These are phyloP conservation scores for Drosophila sturtevanti DNA, from an alignment of 1,140 invertebrate species.

Conservation along the genomic window DNA sequence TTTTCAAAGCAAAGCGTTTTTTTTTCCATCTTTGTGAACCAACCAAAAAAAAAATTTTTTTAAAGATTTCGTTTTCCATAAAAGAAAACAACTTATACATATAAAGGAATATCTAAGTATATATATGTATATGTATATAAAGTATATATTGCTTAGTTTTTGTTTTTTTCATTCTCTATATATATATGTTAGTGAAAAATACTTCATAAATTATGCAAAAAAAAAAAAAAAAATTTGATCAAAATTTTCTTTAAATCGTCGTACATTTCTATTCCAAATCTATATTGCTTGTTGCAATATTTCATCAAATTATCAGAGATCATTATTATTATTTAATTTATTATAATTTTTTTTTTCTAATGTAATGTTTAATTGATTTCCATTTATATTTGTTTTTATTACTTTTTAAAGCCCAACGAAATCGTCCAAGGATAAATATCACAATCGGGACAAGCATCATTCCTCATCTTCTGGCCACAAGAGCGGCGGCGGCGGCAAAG, in stretches of 20 bases:
- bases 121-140: too few species aligned
- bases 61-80: too few species aligned
- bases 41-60: too few species aligned
- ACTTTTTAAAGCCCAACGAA: slow-evolving; percentile 66
- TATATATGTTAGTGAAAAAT: slow-evolving; percentile 8
- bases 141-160: neutral
- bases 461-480: slow-evolving; percentile 77
- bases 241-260: slow-evolving; percentile 5
- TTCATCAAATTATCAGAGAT: neutral
- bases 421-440: slow-evolving; percentile 79
- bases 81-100: too few species aligned
- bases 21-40: too few species aligned
- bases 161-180: neutral
- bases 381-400: neutral
- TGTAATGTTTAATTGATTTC: neutral
- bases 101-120: too few species aligned
- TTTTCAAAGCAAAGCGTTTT: too few species aligned
- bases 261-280: neutral
- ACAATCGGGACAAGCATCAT: slow-evolving; percentile 81
- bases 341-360: neutral
- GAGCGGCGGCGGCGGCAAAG: slow-evolving; percentile 61
- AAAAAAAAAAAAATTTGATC: slow-evolving; percentile 21
- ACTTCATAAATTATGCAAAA: slow-evolving; percentile 38
- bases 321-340: neutral
- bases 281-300: slow-evolving; percentile 29